phyloP scores from a whole-genome alignment of 1,140 invertebrate genomes.

The Mactra quadrangularis region DNA sequence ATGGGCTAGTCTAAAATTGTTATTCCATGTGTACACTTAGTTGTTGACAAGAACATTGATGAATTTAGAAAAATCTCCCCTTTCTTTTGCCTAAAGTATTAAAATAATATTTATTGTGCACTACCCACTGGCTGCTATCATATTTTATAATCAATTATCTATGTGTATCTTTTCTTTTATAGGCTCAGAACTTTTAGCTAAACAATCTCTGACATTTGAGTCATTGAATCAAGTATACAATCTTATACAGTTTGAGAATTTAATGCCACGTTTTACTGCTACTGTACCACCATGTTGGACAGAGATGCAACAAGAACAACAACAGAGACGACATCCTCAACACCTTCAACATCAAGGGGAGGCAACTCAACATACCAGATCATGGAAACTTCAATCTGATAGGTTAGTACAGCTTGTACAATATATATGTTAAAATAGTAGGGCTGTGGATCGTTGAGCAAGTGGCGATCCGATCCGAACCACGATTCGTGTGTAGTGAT shows the following conservation, averaged over 20 bases:
- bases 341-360: slow-evolving; percentile 90
- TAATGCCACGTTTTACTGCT: slow-evolving; percentile 88
- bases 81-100: no score
- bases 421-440: no score
- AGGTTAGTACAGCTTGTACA: slow-evolving; percentile 84
- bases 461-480: no score
- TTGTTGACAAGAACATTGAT: no score
- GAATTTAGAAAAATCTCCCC: no score
- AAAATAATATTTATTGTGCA: no score
- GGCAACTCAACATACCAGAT: slow-evolving; percentile 90
- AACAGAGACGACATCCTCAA: slow-evolving; percentile 92
- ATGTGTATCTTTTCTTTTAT: slow-evolving; percentile 62
- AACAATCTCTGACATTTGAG: slow-evolving; percentile 85
- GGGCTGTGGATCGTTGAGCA: no score
- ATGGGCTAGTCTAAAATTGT: no score
- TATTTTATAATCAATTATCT: no score
- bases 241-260: slow-evolving; percentile 87
- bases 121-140: no score
- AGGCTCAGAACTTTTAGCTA: slow-evolving; percentile 85
- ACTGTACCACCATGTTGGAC: slow-evolving; percentile 97
- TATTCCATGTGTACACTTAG: no score
- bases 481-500: no score
- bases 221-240: slow-evolving; percentile 87
- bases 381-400: slow-evolving; percentile 94
- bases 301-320: slow-evolving; percentile 94